phyloP scores from a whole-genome alignment of 1,140 invertebrate genomes.

The Platyscapa corneri region DNA sequence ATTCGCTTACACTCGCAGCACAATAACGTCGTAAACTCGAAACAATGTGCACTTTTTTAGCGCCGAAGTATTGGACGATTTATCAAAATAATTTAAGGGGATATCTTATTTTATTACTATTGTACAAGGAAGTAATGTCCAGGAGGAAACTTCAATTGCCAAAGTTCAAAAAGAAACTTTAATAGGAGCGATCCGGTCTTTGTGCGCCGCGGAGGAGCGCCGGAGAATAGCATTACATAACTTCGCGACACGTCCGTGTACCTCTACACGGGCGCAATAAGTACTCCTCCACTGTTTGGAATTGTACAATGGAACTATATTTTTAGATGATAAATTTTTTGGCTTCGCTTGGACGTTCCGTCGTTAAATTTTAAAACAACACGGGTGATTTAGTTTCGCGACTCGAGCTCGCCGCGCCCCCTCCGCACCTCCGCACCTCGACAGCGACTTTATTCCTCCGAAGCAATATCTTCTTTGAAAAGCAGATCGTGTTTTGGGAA shows the following conservation, averaged over 20 bases:
- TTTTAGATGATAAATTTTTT: constrained; percentile 22
- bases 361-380: constrained; percentile 3
- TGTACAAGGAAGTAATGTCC: neutral
- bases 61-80: neutral
- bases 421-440: no score
- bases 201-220: constrained; percentile 20
- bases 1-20: neutral
- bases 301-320: neutral
- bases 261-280: neutral
- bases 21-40: neutral
- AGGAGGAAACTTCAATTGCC: constrained; percentile 19
- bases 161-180: constrained; percentile 38
- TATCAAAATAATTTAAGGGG: neutral
- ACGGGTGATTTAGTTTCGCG: neutral
- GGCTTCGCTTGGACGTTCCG: neutral
- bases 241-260: constrained; percentile 1
- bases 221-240: constrained; percentile 35
- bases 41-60: neutral
- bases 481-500: neutral
- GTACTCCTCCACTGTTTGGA: neutral
- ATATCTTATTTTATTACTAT: constrained; percentile 1
- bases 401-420: neutral
- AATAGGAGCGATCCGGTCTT: constrained; percentile 19
- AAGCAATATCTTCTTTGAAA: neutral
- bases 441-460: neutral